Base-by-base conservation (phyloP, 2,888 invertebrate genomes). In the Physocephala rufipes region DNA sequence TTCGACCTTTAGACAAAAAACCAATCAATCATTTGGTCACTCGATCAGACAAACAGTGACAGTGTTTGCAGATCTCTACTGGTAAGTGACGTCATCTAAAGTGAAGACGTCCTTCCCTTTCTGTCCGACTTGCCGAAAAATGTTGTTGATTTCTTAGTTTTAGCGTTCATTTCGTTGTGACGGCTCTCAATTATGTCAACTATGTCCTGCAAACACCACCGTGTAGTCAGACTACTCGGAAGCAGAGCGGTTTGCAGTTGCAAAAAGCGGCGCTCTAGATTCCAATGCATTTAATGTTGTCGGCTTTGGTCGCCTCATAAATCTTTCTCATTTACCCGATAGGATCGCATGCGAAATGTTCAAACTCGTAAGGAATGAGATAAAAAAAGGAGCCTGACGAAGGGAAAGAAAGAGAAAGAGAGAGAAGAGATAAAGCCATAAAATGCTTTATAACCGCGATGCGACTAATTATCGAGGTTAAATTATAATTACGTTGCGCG, bases 391-490 rank as follows among this genome's bases (percentile, higher is more conserved):
- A 21, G 51, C 49, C 36, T 7, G 36, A 36, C 36, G 9, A n/a
- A 16, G 19, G 53, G 12, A 55, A 43, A 36, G 66, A 55, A 15
- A 4, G 15, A 43, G 24, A 45, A 15, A 63, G 63, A 43, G 63
- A 63, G 67, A 67, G 24, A n/a, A 53, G 66, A 53, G 66, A 66
- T 36, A 19, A 28, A 51, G 53, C 36, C 36, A 36, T 36, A 69
- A 74, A 78, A 80, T 81, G 79, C 79, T 79, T 79, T 80, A 79
- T 82, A 82, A 81, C 82, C 80, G 79, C 79, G 81, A 77, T 80
- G 78, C 79, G 80, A 82, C 82, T 83, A 83, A 83, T 83, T 83
- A 83, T 83, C 82, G 80, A 81, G 81, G 79, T 79, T 79, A 78
- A 82, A 80, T 82, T 82, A 81, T 82, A 79, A 81, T 79, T 81